Base-by-base conservation (phyloP, 2,797 vertebrate genomes). In the Kryptopterus vitreolus region DNA sequence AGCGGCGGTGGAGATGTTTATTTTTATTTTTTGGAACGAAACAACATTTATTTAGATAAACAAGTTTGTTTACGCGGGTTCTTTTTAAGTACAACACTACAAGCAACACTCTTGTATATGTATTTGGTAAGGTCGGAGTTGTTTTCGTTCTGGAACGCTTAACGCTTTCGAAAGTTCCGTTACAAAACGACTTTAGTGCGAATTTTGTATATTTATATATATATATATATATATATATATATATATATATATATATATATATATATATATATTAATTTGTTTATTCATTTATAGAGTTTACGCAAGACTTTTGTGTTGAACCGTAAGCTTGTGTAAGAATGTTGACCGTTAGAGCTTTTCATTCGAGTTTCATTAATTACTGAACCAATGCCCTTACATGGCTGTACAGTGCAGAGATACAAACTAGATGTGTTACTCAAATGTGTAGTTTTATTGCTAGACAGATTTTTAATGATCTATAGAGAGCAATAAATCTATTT, bases 81-180 rank as follows among this genome's bases (percentile, higher is more conserved):
- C 0, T 48, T 50, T 46, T 15, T 11, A 1, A 11, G 10, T 20
- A 18, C 0, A 59, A 76, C 43, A 76, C 46, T 62, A 31, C 38
- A 43, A 43, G 10, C 38, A 10, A 10, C 12, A n/a, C 9, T 78
- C 20, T 20, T 29, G n/a, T n/a, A 61, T 66, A 20, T 38, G 24
- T 62, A 12, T 72, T 76, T 48, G 84, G 85, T 86, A 77, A 88
- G 84, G 73, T 63, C 13, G 15, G 8, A 53, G 20, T 29, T 26
- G 52, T 35, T 59, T 2, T 5, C 35, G 3, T 55, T 43, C 11
- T 20, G 11, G 12, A 43, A 22, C 15, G 15, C n/a, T n/a, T n/a
- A n/a, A n/a, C n/a, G n/a, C n/a, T n/a, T n/a, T n/a, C n/a, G n/a
- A n/a, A 38, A 24, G 22, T 22, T 73, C 53, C 4, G 3, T n/a